Evolutionary conservation across 2,797 vertebrate genomes (phyloP).

Genomic region (Huso huso): DNA sequence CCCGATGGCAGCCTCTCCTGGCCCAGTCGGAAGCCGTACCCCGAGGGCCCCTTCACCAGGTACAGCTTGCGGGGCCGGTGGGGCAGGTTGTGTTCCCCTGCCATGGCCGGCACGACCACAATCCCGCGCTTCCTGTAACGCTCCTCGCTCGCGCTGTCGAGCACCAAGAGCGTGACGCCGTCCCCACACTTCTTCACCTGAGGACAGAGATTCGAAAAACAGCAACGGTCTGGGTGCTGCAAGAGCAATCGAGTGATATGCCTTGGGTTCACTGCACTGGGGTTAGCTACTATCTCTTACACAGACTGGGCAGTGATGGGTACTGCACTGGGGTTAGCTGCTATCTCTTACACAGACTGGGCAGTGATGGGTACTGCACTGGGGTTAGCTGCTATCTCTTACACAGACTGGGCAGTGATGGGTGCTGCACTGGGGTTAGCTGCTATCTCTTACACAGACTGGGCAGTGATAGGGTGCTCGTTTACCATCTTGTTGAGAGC

Average conservation of each 20-base stretch:
- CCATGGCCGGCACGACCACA: conserved; percentile 63
- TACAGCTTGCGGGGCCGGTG: conserved; percentile 59
- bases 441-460: no score
- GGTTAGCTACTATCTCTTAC: no score
- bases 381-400: no score
- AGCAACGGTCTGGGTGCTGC: no score
- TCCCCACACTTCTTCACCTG: conserved; percentile 68
- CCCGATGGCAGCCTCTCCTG: conserved; percentile 61
- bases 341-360: no score
- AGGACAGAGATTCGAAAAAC: background rate
- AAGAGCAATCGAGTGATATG: no score
- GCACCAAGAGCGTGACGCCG: conserved; percentile 72
- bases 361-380: no score
- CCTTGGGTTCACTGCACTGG: background rate
- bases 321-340: no score
- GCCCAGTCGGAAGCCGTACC: conserved; percentile 84
- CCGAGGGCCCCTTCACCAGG: conserved; percentile 63
- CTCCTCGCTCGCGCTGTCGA: conserved; percentile 62
- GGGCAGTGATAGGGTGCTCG: no score
- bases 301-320: no score
- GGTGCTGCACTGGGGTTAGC: no score
- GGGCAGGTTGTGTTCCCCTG: conserved; percentile 64
- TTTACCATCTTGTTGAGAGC: conserved; percentile 68
- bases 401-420: no score
- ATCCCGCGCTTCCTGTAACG: conserved; percentile 61